A percentile compares a stretch with the other conserved stretches of the same genome.
Evolutionary conservation across 2,888 invertebrate genomes (phyloP).

Genomic region (Zaprionus bogoriensis): DNA sequence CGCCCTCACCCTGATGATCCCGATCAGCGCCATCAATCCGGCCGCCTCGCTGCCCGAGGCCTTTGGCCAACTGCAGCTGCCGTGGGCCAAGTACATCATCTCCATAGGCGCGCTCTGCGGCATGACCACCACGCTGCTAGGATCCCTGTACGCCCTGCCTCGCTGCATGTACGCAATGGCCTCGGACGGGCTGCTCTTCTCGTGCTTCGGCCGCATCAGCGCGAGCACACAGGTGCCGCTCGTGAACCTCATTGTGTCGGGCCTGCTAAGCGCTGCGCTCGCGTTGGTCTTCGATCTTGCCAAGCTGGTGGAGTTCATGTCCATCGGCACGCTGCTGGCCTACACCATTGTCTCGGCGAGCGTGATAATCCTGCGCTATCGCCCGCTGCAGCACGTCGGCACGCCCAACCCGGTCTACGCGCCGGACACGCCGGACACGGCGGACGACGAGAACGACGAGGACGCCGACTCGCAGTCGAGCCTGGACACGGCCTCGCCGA

Average conservation of each 20-base stretch:
- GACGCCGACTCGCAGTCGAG: slow-evolving; percentile 85
- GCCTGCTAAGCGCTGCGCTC: slow-evolving; percentile 89
- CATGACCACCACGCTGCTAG: slow-evolving; percentile 95
- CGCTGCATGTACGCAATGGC: slow-evolving; percentile 96
- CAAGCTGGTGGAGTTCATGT: slow-evolving; percentile 96
- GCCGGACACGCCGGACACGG: slow-evolving; percentile 84
- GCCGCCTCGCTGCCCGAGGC: slow-evolving; percentile 92
- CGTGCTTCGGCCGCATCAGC: slow-evolving; percentile 90
- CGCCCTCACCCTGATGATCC: slow-evolving; percentile 92
- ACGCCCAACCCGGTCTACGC: slow-evolving; percentile 83
- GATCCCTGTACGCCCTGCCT: slow-evolving; percentile 93
- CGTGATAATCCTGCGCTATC: slow-evolving; percentile 93
- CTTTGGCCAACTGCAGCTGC: slow-evolving; percentile 88
- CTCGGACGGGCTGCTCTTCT: slow-evolving; percentile 92
- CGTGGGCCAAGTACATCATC: slow-evolving; percentile 93
- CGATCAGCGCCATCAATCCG: slow-evolving; percentile 88
- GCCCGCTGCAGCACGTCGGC: slow-evolving; percentile 84
- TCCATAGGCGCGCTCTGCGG: slow-evolving; percentile 94
- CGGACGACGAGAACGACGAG: slow-evolving; percentile 84
- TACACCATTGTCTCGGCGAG: slow-evolving; percentile 96
- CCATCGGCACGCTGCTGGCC: slow-evolving; percentile 93
- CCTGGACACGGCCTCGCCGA: slow-evolving; percentile 85
- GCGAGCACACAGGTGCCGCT: slow-evolving; percentile 92
- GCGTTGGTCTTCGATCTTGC: slow-evolving; percentile 94
- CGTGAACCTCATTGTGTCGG: slow-evolving; percentile 90